Evolutionary conservation across 2,888 invertebrate genomes (phyloP).

Genomic region (Camptogramma bilineatum): DNA sequence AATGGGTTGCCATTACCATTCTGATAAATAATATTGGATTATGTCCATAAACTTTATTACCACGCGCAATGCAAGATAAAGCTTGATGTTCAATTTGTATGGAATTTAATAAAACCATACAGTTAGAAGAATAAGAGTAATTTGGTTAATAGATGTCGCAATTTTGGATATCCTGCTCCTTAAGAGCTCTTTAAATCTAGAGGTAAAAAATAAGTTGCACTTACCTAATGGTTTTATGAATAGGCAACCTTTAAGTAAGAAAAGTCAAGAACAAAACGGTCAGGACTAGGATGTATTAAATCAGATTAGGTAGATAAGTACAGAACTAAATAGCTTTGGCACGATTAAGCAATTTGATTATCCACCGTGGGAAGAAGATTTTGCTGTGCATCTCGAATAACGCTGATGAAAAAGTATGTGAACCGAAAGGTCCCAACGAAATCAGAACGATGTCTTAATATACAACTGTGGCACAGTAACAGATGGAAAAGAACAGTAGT

Average conservation of each 20-base stretch:
- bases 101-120: too few relatives aligned
- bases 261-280: slow-evolving; percentile 36
- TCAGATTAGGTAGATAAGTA: slow-evolving; percentile 22
- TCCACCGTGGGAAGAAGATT: slow-evolving; percentile 31
- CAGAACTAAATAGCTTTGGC: slow-evolving; percentile 25
- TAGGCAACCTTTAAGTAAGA: background rate
- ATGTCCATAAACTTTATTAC: too few relatives aligned
- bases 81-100: too few relatives aligned
- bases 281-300: slow-evolving; percentile 35
- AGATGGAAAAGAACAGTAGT: background rate
- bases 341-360: slow-evolving; percentile 35
- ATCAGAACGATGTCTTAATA: slow-evolving; percentile 11
- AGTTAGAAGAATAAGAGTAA: background rate
- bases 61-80: too few relatives aligned
- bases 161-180: too few relatives aligned
- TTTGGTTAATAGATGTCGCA: background rate
- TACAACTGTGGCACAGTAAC: background rate
- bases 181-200: background rate
- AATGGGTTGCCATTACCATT: too few relatives aligned
- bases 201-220: background rate
- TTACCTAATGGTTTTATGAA: background rate
- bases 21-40: too few relatives aligned
- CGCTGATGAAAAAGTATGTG: slow-evolving; percentile 18
- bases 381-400: slow-evolving; percentile 9
- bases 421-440: slow-evolving; percentile 12